These are phyloP conservation scores for Metridium senile DNA, from an alignment of 92 coral and sea anemone genomes.

Conservation along the genomic window DNA sequence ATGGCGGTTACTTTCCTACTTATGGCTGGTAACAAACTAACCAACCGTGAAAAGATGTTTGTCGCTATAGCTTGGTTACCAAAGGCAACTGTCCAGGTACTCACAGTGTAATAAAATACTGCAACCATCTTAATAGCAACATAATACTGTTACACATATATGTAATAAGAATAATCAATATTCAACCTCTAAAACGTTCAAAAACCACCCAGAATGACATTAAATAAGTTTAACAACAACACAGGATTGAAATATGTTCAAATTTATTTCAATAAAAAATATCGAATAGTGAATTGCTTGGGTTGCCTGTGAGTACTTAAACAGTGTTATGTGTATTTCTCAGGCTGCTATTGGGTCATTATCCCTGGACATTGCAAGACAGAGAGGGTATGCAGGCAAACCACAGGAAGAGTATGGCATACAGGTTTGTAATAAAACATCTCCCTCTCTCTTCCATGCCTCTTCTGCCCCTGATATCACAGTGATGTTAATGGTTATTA, in stretches of 20 bases:
- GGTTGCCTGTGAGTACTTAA: no score
- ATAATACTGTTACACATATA: background rate
- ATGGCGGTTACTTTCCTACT: constrained; percentile 75
- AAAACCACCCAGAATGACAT: no score
- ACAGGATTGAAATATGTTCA: no score
- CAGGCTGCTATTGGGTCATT: constrained; percentile 98
- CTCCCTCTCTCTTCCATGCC: no score
- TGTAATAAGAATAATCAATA: no score
- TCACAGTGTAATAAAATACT: background rate
- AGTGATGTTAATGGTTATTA: background rate
- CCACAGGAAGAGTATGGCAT: constrained; percentile 87
- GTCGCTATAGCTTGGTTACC: constrained; percentile 95
- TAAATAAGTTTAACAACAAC: no score
- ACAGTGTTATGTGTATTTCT: background rate
- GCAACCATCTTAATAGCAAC: no score
- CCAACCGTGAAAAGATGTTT: constrained; percentile 81
- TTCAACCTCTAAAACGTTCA: no score
- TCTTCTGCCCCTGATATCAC: no score
- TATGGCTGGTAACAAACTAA: constrained; percentile 86
- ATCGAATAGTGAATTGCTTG: no score
- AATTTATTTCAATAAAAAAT: no score
- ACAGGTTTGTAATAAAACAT: constrained; percentile 69
- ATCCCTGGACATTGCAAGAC: constrained; percentile 85
- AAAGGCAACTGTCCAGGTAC: constrained; percentile 97
- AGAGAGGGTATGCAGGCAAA: constrained; percentile 81